Conservation (phyloP, 2,113 vertebrate genomes). For the Peromyscus californicus region DNA sequence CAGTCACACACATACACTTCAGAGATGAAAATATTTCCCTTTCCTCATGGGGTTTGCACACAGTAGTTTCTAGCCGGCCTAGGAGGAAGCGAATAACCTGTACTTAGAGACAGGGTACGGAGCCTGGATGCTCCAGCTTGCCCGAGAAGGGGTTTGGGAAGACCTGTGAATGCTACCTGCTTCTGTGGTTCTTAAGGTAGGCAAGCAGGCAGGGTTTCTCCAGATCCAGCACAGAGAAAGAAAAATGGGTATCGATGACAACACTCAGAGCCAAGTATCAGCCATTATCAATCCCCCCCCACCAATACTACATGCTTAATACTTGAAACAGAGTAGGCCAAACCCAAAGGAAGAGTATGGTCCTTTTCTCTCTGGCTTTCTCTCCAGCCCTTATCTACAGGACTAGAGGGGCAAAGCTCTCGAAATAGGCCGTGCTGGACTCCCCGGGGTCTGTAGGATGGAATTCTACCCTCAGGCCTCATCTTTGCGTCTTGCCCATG, state of each 20-base stretch:
- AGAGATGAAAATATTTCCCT: neutral
- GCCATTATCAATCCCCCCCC: fast-evolving
- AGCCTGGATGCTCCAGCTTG: neutral
- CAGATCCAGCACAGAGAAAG: neutral
- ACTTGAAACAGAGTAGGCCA: neutral
- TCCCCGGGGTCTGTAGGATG: neutral
- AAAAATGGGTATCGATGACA: neutral
- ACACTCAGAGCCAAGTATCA: neutral
- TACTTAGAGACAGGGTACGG: neutral
- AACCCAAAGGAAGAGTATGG: neutral
- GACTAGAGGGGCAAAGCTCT: neutral
- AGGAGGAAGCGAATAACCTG: neutral
- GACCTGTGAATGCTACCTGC: neutral
- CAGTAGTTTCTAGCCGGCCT: neutral
- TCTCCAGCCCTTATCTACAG: neutral
- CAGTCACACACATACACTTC: neutral
- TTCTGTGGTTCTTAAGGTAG: neutral
- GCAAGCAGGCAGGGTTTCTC: neutral
- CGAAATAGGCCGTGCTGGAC: neutral
- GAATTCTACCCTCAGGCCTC: neutral
- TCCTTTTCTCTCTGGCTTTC: neutral
- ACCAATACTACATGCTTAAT: neutral
- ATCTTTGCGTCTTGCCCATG: slow-evolving; percentile 22
- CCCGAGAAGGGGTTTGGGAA: neutral
- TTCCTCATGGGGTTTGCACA: neutral